Evolutionary conservation across 2,113 vertebrate species (phyloP), one percentile per base, ranked within the genome.

Genomic region (Pleuronectes platessa): DNA sequence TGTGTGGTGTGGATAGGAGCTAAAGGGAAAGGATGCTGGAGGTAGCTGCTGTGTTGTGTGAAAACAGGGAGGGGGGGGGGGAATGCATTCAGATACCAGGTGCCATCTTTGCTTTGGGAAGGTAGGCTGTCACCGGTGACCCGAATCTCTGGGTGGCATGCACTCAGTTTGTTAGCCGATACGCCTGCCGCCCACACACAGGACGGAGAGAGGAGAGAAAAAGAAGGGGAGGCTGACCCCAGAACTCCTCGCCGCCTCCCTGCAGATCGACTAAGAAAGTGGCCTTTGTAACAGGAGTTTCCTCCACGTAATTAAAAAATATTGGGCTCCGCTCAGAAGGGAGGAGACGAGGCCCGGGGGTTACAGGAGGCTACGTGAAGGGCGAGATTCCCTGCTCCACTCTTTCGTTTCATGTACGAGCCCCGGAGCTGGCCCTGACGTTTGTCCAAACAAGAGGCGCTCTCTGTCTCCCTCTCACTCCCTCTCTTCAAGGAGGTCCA

Each of bases 251-350:
- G 17, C n/a, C 80, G 76, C 47, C 76, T 80, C 88, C 87, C 85
- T 80, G 73, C 76, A 89, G 86, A 88, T 86, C 31, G 61, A 85
- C 78, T 77, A 72, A 91, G 87, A 92, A 87, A 85, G 89, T 91
- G 85, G 90, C 88, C 90, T 92, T 93, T 93, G 91, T 92, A 93
- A 93, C 90, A 87, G 65, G 89, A 93, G 91, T 93, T 93, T 94
- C 93, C 93, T 93, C 88, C 70, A 82, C 47, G 62, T 92, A 92
- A 93, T 93, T 93, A 90, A 90, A 92, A 92, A 90, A 92, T 92
- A 92, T 89, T 86, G 79, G 69, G 77, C 62, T 79, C 68, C 45
- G 84, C 76, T 82, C 68, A 82, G 77, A 58, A 77, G 85, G 86
- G 84, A 81, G 84, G 79, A 70, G 86, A 85, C 35, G 37, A 65